These are phyloP conservation scores for Thereva unica DNA, from an alignment of 2,888 invertebrate genomes.

Conservation along the genomic window DNA sequence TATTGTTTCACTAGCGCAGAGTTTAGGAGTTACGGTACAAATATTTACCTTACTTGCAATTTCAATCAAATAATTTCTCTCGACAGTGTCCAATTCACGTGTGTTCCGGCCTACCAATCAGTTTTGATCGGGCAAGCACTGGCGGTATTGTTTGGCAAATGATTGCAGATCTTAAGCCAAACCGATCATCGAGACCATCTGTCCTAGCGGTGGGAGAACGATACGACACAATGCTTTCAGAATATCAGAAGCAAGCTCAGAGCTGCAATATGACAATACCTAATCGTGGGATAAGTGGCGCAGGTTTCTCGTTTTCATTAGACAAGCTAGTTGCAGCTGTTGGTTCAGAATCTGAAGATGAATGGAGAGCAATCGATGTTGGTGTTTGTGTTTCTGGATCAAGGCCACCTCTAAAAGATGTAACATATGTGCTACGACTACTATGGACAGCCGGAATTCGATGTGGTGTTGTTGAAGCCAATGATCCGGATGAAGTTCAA, in stretches of 20 bases:
- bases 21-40: conserved; percentile 73
- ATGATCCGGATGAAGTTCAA: conserved; percentile 68
- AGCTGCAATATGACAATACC: conserved; percentile 52
- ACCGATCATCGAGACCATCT: conserved; percentile 61
- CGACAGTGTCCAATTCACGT: conserved; percentile 64
- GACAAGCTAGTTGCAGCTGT: conserved; percentile 74
- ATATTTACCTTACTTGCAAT: not conserved
- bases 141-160: conserved; percentile 68
- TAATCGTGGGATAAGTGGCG: conserved; percentile 61
- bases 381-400: conserved; percentile 69
- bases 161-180: conserved; percentile 53
- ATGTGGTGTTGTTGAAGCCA: conserved; percentile 66
- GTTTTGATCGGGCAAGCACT: conserved; percentile 61
- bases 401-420: conserved; percentile 63
- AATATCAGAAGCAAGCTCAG: conserved; percentile 63
- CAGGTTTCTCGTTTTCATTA: conserved; percentile 83
- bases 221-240: conserved; percentile 80
- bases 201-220: conserved; percentile 88
- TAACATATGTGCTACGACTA: conserved; percentile 63
- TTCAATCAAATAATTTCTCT: not conserved
- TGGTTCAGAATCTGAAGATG: conserved; percentile 61
- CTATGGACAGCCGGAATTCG: conserved; percentile 75
- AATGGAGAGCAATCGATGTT: conserved; percentile 64
- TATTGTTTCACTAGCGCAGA: conserved; percentile 71
- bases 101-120: conserved; percentile 59